Percentiles rank a stretch among this genome's conserved stretches.
These are phyloP conservation scores for Nemurella pictetii DNA, from an alignment of 2,888 invertebrate species.

Conservation along the genomic window DNA sequence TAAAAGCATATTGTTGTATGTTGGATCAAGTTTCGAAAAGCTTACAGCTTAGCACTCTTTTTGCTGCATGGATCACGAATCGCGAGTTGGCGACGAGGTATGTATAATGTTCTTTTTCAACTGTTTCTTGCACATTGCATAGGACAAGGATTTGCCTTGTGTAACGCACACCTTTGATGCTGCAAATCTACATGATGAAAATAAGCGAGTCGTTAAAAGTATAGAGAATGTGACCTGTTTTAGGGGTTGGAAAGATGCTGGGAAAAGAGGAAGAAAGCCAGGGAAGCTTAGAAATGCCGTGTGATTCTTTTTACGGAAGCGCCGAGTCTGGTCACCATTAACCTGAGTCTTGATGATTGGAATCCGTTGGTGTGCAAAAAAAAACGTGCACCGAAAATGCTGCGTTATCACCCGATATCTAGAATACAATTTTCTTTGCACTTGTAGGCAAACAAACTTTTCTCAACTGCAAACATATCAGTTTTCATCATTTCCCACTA, in stretches of 20 bases:
- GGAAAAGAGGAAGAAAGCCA: too few relatives aligned
- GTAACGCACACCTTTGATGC: background rate
- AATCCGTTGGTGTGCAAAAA: background rate
- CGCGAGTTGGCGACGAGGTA: background rate
- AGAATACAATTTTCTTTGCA: background rate
- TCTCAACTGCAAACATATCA: background rate
- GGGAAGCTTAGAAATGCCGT: too few relatives aligned
- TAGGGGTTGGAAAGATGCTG: too few relatives aligned
- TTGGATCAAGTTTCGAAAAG: background rate
- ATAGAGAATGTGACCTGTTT: background rate
- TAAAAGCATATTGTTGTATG: background rate
- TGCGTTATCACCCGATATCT: background rate
- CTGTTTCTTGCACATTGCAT: background rate
- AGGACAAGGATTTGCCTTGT: too few relatives aligned
- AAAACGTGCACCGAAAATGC: background rate
- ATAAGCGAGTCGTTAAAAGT: too few relatives aligned
- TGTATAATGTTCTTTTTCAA: background rate
- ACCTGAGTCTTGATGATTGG: background rate
- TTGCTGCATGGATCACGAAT: background rate
- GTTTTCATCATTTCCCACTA: background rate
- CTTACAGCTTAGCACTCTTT: background rate
- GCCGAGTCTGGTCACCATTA: background rate
- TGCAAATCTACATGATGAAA: too few relatives aligned
- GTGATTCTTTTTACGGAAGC: too few relatives aligned
- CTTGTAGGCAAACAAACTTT: background rate